A percentile compares a stretch with the other conserved stretches of the same genome.
phyloP scores from a whole-genome alignment of 1,140 invertebrate species.

The Cherax quadricarinatus region DNA sequence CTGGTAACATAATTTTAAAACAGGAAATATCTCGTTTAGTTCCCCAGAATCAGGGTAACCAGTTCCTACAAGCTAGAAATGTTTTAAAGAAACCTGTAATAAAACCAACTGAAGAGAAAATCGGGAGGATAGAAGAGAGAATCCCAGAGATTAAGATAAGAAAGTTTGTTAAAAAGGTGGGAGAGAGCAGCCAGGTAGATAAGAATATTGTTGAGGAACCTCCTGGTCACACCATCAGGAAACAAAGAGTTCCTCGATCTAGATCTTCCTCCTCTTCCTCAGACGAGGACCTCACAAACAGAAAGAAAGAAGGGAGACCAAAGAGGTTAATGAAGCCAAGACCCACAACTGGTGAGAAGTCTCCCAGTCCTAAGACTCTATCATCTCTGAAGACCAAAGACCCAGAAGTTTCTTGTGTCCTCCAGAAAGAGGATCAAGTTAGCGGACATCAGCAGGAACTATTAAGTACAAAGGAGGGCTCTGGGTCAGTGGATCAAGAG shows the following conservation, averaged over 20 bases:
- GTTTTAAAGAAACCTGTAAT: constrained; percentile 53
- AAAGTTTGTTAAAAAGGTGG: constrained; percentile 29
- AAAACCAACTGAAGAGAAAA: constrained; percentile 62
- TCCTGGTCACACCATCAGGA: constrained; percentile 4
- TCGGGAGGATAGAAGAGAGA: constrained; percentile 28
- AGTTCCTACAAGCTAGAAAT: constrained; percentile 61
- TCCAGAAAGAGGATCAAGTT: not conserved
- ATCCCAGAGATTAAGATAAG: constrained; percentile 31
- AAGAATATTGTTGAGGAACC: not conserved
- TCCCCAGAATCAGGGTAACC: constrained; percentile 52
- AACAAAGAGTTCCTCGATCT: constrained; percentile 6
- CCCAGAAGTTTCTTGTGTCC: not conserved
- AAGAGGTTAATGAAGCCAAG: constrained; percentile 36
- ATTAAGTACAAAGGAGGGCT: not conserved
- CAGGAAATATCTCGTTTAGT: constrained; percentile 45
- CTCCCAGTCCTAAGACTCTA: not conserved
- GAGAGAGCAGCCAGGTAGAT: not conserved
- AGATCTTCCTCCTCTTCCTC: constrained; percentile 35
- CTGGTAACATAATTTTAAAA: constrained; percentile 47
- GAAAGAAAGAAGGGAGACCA: constrained; percentile 42
- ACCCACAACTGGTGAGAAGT: constrained; percentile 7
- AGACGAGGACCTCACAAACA: constrained; percentile 31
- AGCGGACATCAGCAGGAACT: too few relatives aligned
- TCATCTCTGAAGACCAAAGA: too few relatives aligned
- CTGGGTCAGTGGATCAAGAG: not conserved